Conservation (phyloP, 2,113 vertebrate genomes). For the Caranx melampygus region DNA sequence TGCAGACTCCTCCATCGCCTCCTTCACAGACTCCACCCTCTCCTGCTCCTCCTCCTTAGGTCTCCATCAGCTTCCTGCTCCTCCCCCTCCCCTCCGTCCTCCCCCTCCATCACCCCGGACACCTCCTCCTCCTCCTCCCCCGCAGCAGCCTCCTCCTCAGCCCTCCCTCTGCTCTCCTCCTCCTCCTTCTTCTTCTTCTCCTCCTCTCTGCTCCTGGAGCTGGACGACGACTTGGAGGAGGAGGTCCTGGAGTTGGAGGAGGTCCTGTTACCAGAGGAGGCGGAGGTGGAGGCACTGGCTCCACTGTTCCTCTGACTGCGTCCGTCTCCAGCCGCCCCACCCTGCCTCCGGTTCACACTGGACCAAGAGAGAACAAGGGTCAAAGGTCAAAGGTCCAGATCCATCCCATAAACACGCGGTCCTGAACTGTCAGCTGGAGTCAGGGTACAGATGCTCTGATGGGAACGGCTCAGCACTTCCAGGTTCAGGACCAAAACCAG, state of each 20-base stretch:
- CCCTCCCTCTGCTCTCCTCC: constrained; percentile 30
- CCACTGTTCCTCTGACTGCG: constrained; percentile 14
- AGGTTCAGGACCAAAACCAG: no score
- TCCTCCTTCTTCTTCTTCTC: constrained; percentile 19
- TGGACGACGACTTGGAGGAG: constrained; percentile 42
- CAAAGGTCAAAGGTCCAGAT: no score
- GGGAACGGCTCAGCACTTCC: no score
- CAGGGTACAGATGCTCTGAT: no score
- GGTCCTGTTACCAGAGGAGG: constrained; percentile 40
- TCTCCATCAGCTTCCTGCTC: constrained; percentile 26
- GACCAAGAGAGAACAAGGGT: not conserved
- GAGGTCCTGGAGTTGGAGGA: constrained; percentile 54
- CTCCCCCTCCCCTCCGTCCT: constrained; percentile 3
- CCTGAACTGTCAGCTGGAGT: no score
- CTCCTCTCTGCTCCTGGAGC: constrained; percentile 62
- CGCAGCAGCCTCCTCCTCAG: constrained; percentile 30
- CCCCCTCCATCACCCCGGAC: constrained; percentile 67
- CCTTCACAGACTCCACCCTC: not conserved
- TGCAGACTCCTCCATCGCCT: not conserved
- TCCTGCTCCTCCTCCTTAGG: constrained; percentile 37
- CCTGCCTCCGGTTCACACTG: constrained; percentile 73
- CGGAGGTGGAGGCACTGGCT: not conserved
- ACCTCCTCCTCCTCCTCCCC: constrained; percentile 56
- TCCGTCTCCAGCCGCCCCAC: constrained; percentile 7
- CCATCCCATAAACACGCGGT: no score